Conservation (phyloP, 2,888 invertebrate genomes). For the Trachelus iudaicus region DNA sequence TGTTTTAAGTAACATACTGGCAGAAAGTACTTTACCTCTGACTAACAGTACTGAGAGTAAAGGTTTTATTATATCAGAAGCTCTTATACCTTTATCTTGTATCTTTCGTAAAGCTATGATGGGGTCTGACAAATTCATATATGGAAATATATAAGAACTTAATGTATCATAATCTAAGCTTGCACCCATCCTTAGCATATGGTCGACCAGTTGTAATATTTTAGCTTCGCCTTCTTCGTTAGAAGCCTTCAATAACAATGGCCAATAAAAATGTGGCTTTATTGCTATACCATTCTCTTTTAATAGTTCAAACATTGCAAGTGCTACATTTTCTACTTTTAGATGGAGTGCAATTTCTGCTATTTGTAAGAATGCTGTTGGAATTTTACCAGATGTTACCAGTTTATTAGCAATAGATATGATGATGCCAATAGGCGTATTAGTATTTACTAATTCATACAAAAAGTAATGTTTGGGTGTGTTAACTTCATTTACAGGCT, state of each 20-base stretch:
- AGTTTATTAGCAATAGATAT: slow-evolving; percentile 53
- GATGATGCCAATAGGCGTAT: slow-evolving; percentile 58
- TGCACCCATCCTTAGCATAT: slow-evolving; percentile 69
- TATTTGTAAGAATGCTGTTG: slow-evolving; percentile 66
- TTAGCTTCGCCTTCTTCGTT: slow-evolving; percentile 70
- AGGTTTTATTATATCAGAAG: slow-evolving; percentile 65
- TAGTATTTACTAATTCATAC: slow-evolving; percentile 71
- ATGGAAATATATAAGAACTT: slow-evolving; percentile 69
- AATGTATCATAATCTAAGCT: slow-evolving; percentile 72
- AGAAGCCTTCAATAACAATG: slow-evolving; percentile 69
- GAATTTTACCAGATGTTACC: slow-evolving; percentile 49
- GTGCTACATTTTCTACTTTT: slow-evolving; percentile 65
- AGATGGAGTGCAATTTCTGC: slow-evolving; percentile 69
- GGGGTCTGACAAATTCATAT: slow-evolving; percentile 68
- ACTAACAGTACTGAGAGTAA: slow-evolving; percentile 67
- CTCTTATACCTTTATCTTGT: slow-evolving; percentile 63
- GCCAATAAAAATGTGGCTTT: slow-evolving; percentile 77
- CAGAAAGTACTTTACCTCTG: slow-evolving; percentile 62
- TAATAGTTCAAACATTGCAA: slow-evolving; percentile 67
- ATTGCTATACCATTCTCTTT: slow-evolving; percentile 63
- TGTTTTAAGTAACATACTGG: slow-evolving; percentile 20
- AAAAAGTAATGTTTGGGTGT: slow-evolving; percentile 67
- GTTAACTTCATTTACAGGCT: slow-evolving; percentile 44
- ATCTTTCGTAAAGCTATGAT: slow-evolving; percentile 69
- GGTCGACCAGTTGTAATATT: slow-evolving; percentile 68